These are phyloP conservation scores for Hirtodrosophila duncani DNA, from an alignment of 2,888 invertebrate genomes.

Conservation along the genomic window DNA sequence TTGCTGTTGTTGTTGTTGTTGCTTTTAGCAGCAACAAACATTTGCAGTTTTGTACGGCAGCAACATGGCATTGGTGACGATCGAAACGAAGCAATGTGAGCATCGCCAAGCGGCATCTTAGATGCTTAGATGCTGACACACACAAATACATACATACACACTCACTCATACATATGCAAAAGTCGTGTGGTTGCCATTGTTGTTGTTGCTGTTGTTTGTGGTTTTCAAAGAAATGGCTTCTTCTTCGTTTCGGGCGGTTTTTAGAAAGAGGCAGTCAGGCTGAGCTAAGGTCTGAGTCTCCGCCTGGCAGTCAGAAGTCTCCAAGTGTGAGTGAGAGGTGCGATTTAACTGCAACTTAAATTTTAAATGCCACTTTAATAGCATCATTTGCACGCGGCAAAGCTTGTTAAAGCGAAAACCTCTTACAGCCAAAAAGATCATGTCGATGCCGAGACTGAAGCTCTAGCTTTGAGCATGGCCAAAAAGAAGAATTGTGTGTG, in stretches of 20 bases:
- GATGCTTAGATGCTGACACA: slow-evolving; percentile 57
- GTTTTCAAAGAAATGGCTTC: slow-evolving; percentile 37
- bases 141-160: slow-evolving; percentile 22
- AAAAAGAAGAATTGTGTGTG: neutral
- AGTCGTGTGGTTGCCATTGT: slow-evolving; percentile 43
- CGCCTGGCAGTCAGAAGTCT: slow-evolving; percentile 17
- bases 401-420: slow-evolving; percentile 52
- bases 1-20: slow-evolving; percentile 11
- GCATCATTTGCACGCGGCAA: slow-evolving; percentile 75
- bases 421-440: slow-evolving; percentile 13
- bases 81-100: slow-evolving; percentile 59
- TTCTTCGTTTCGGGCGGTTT: slow-evolving; percentile 2
- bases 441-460: slow-evolving; percentile 16
- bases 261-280: neutral
- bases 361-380: slow-evolving; percentile 76
- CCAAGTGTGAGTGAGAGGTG: slow-evolving; percentile 33
- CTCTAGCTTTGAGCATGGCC: neutral
- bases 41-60: slow-evolving; percentile 11
- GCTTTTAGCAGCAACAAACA: too few relatives aligned
- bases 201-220: slow-evolving; percentile 42
- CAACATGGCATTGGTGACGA: slow-evolving; percentile 60
- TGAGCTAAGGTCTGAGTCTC: slow-evolving; percentile 1
- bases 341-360: slow-evolving; percentile 66
- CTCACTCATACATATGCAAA: slow-evolving; percentile 64
- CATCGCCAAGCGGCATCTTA: slow-evolving; percentile 66